A percentile compares a stretch with the other conserved stretches of the same genome.
Evolutionary conservation across 2,888 invertebrate genomes (phyloP).

Genomic region (Colletes collaris): DNA sequence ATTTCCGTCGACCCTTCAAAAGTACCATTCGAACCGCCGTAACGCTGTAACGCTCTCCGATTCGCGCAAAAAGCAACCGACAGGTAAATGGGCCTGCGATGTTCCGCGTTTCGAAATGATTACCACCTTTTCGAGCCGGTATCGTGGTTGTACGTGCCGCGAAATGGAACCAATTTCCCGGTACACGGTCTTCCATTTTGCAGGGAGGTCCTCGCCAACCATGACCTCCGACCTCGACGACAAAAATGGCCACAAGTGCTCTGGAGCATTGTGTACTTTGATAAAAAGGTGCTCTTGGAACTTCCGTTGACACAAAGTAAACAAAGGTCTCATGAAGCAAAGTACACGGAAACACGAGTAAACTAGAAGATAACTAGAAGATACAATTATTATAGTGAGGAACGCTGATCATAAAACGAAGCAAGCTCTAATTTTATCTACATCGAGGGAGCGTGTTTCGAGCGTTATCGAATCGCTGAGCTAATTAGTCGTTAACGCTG

Average conservation of each 20-base stretch:
- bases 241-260: not conserved
- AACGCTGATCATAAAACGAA: not conserved
- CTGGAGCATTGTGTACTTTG: no score
- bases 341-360: not conserved
- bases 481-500: slow-evolving; percentile 63
- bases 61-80: slow-evolving; percentile 29
- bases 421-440: slow-evolving; percentile 57
- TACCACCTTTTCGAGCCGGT: slow-evolving; percentile 14
- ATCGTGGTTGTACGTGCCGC: slow-evolving; percentile 4
- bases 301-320: slow-evolving; percentile 16
- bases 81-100: slow-evolving; percentile 38
- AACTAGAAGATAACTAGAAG: not conserved
- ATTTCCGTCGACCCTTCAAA: slow-evolving; percentile 30
- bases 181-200: not conserved
- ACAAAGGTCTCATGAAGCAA: slow-evolving; percentile 6
- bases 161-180: slow-evolving; percentile 49
- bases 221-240: slow-evolving; percentile 31
- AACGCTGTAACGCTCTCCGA: slow-evolving; percentile 12
- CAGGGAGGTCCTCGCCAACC: slow-evolving; percentile 28
- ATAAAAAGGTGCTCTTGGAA: slow-evolving; percentile 10
- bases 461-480: slow-evolving; percentile 53
- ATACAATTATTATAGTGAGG: not conserved
- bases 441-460: slow-evolving; percentile 16
- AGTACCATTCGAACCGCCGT: slow-evolving; percentile 12
- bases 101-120: slow-evolving; percentile 32